Percentiles rank a stretch among this genome's conserved stretches.
phyloP scores from a whole-genome alignment of 1,140 invertebrate species.

The Heliconius eleuchia region DNA sequence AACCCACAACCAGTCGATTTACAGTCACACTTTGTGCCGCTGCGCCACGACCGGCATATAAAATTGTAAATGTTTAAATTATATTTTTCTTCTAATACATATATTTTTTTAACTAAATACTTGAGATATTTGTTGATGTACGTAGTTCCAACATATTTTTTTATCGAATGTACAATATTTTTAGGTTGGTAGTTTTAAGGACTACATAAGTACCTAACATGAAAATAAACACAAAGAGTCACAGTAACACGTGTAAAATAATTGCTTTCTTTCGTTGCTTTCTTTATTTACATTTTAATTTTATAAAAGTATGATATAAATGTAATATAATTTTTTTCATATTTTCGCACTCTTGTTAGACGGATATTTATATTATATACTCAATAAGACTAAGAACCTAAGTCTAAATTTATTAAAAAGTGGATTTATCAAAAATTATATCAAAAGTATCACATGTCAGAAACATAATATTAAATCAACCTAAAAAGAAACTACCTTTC shows the following conservation, averaged over 20 bases:
- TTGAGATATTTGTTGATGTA: not conserved
- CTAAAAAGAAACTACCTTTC: not conserved
- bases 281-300: not conserved
- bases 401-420: not conserved
- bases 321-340: too few species aligned
- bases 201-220: conserved; percentile 40
- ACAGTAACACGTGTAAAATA: conserved; percentile 51
- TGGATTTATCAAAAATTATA: not conserved
- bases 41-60: too few species aligned
- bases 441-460: not conserved
- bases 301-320: not conserved
- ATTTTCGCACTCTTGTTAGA: too few species aligned
- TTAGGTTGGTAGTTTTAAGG: conserved; percentile 50
- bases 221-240: conserved; percentile 49
- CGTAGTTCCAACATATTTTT: conserved; percentile 14
- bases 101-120: not conserved
- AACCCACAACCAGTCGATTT: too few species aligned
- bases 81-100: not conserved
- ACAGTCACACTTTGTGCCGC: too few species aligned
- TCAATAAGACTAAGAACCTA: not conserved
- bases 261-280: not conserved
- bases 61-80: not conserved
- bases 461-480: not conserved
- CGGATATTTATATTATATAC: not conserved
- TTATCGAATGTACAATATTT: conserved; percentile 50